Evolutionary conservation across 2,797 vertebrate genomes (phyloP).

Genomic region (Paedocypris micromegethes): DNA sequence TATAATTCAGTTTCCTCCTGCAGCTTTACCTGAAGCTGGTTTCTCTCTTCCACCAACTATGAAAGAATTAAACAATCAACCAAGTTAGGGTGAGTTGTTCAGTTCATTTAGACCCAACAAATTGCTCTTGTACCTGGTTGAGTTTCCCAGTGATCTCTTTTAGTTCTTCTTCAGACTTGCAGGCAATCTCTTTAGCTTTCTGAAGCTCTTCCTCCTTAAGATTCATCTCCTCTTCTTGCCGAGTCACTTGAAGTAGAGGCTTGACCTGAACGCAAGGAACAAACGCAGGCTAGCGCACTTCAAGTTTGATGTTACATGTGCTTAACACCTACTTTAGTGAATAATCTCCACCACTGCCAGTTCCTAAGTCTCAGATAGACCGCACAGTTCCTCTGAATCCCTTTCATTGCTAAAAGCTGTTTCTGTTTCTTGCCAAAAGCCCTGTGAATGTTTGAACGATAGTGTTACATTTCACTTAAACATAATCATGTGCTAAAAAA

Average conservation of each 20-base stretch:
- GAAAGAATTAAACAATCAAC: neutral
- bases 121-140: conserved; percentile 67
- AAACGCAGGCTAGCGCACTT: neutral
- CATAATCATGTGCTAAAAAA: no score
- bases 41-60: conserved; percentile 86
- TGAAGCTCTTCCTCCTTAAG: conserved; percentile 88
- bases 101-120: neutral
- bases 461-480: no score
- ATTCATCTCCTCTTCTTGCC: conserved; percentile 95
- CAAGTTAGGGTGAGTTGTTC: neutral
- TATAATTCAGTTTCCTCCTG: conserved; percentile 92
- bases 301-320: conserved; percentile 66
- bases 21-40: conserved; percentile 86
- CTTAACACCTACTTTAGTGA: conserved; percentile 89
- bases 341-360: conserved; percentile 99
- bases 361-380: conserved; percentile 97
- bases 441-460: conserved; percentile 58
- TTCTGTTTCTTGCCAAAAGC: conserved; percentile 93
- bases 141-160: conserved; percentile 86
- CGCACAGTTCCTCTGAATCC: conserved; percentile 94
- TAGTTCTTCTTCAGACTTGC: conserved; percentile 80
- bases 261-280: conserved; percentile 76
- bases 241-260: conserved; percentile 91
- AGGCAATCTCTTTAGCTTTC: conserved; percentile 77
- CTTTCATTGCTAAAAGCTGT: conserved; percentile 94